phyloP scores from a whole-genome alignment of 2,113 vertebrate species.

The Gorilla gorilla region DNA sequence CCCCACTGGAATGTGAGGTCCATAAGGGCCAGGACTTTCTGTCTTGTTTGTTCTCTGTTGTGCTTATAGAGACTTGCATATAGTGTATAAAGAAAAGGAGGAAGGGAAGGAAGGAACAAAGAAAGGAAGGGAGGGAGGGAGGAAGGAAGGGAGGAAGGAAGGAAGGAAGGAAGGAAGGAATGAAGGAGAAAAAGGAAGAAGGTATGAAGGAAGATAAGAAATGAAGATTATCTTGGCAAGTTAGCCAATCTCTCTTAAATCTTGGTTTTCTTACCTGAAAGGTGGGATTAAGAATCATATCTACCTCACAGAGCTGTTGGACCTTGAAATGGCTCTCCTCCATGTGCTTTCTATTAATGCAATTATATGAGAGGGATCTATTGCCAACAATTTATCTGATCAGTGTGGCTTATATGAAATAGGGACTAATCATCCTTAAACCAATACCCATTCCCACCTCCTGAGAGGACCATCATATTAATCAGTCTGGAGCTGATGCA shows the following conservation, averaged over 20 bases:
- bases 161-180: not conserved
- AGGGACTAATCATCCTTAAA: not conserved
- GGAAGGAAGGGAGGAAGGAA: not conserved
- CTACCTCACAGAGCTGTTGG: not conserved
- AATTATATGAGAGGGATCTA: not conserved
- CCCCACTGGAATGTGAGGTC: not conserved
- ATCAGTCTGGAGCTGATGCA: not conserved
- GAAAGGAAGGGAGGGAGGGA: not conserved
- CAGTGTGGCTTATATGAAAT: not conserved
- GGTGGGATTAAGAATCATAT: not conserved
- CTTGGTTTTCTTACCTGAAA: not conserved
- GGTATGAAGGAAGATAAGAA: no score
- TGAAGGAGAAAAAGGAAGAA: not conserved
- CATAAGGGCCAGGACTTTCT: rapidly evolving
- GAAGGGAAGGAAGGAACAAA: not conserved
- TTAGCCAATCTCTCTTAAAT: not conserved
- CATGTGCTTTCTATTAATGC: no score
- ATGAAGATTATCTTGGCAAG: not conserved
- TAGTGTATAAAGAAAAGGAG: not conserved
- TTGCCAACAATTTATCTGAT: not conserved
- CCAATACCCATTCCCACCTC: rapidly evolving
- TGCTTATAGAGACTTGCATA: not conserved
- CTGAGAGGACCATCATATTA: not conserved
- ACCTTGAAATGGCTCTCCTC: no score
- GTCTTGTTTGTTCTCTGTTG: not conserved